Conservation (phyloP, 2,113 vertebrate genomes). For the Cranoglanis bouderius region DNA sequence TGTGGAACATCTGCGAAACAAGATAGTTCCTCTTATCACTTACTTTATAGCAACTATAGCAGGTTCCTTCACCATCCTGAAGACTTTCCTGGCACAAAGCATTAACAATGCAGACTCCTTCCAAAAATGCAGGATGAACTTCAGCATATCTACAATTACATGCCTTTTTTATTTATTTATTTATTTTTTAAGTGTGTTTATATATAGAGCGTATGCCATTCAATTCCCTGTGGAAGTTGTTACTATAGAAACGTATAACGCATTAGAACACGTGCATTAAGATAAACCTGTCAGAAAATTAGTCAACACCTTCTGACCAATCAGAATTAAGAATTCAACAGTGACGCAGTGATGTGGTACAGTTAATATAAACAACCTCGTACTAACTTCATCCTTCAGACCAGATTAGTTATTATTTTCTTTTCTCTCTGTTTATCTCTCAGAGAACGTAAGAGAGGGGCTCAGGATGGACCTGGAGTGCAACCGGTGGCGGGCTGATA, state of each 20-base stretch:
- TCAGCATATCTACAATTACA: not conserved
- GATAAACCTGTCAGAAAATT: not conserved
- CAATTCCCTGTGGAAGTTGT: not conserved
- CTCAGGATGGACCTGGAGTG: slow-evolving; percentile 2
- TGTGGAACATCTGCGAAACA: not conserved
- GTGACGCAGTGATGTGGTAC: not conserved
- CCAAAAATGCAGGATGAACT: not conserved
- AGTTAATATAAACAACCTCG: not conserved
- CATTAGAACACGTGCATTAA: not conserved
- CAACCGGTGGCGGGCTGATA: not conserved
- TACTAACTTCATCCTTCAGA: not conserved
- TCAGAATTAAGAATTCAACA: not conserved
- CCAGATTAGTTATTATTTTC: not conserved
- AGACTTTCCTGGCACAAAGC: not conserved
- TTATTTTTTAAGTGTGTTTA: not conserved
- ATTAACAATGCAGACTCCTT: not conserved
- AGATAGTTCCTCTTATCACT: not conserved
- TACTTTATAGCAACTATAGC: not conserved
- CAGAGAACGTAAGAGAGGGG: not conserved
- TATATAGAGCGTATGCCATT: not conserved
- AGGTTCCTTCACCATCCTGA: not conserved
- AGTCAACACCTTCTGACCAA: not conserved
- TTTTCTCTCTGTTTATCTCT: not conserved
- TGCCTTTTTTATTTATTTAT: too few relatives aligned
- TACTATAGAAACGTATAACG: not conserved